A percentile compares a stretch with the other conserved stretches of the same genome.
These are phyloP conservation scores for Aphodius sticticus DNA, from an alignment of 2,888 invertebrate species.

Conservation along the genomic window DNA sequence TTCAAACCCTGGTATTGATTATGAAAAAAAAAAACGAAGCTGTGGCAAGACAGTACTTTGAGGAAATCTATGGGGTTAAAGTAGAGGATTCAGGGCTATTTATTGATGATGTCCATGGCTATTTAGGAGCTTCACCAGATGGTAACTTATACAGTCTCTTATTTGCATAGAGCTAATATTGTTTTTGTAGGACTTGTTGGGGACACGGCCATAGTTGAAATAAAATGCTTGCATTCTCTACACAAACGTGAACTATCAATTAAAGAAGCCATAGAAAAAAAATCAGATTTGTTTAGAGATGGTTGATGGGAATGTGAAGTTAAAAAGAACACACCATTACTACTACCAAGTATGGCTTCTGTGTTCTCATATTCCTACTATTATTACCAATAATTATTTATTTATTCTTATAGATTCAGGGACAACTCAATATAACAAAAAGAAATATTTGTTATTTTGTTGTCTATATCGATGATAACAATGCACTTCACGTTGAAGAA, in stretches of 20 bases:
- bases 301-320: background rate
- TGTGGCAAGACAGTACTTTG: background rate
- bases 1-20: too few species aligned
- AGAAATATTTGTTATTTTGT: too few species aligned
- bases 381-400: too few species aligned
- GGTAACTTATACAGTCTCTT: background rate
- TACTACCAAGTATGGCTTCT: conserved; percentile 23
- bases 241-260: conserved; percentile 12
- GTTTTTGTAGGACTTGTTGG: conserved; percentile 23
- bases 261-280: conserved; percentile 16
- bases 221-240: conserved; percentile 28
- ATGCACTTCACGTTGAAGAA: too few species aligned
- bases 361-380: too few species aligned
- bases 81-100: conserved; percentile 20
- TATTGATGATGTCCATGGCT: conserved; percentile 20
- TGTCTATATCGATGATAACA: too few species aligned
- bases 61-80: background rate
- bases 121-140: conserved; percentile 16
- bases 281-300: conserved; percentile 21
- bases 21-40: conserved; percentile 16
- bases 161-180: background rate
- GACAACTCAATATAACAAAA: too few species aligned
- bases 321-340: conserved; percentile 25
- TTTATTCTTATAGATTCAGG: too few species aligned
- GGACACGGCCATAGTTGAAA: conserved; percentile 29